Percentiles rank a stretch among this genome's conserved stretches.
These are phyloP conservation scores for Etheostoma perlongum DNA, from an alignment of 2,797 vertebrate genomes.

Conservation along the genomic window DNA sequence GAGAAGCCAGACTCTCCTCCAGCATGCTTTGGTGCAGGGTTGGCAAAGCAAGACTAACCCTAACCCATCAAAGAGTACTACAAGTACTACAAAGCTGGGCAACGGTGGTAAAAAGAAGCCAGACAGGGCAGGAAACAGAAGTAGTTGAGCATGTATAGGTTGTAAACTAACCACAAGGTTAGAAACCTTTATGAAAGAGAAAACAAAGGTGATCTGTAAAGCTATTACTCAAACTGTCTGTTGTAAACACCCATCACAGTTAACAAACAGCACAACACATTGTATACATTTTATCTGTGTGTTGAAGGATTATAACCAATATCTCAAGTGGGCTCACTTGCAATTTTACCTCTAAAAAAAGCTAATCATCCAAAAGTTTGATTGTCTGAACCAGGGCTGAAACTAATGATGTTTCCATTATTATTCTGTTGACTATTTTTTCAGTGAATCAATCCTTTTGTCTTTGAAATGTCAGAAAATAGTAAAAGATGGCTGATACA, in stretches of 20 bases:
- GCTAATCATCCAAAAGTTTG: neutral
- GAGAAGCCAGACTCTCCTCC: no score
- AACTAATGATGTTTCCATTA: neutral
- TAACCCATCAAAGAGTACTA: no score
- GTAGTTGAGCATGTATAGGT: neutral
- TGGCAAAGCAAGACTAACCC: no score
- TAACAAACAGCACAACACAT: neutral
- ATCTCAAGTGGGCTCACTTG: neutral
- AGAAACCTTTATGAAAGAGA: neutral
- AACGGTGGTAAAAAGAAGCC: neutral
- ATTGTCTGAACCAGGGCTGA: neutral
- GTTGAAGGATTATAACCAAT: neutral
- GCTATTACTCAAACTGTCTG: neutral
- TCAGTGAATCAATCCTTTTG: neutral
- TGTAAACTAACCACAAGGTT: neutral
- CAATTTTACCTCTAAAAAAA: neutral
- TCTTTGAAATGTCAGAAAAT: neutral
- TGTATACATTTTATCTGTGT: neutral
- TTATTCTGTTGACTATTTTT: neutral
- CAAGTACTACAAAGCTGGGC: no score
- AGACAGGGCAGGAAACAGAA: neutral
- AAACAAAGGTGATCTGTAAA: neutral
- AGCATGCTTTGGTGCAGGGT: no score
- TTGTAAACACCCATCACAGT: neutral
- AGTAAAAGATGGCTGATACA: neutral